phyloP scores from a whole-genome alignment of 1,140 invertebrate species.

The Diachasmimorpha longicaudata region DNA sequence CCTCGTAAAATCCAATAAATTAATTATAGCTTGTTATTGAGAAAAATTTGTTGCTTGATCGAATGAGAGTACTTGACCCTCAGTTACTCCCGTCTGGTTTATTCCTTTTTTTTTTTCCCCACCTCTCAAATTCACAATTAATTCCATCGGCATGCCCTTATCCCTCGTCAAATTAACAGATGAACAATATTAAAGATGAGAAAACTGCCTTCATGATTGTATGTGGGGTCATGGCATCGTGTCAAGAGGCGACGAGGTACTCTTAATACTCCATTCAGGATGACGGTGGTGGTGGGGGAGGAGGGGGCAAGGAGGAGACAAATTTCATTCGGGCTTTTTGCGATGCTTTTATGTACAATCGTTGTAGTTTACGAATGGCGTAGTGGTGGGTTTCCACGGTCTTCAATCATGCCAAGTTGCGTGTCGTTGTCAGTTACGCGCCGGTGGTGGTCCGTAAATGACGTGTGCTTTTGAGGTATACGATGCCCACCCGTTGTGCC shows the following conservation, averaged over 20 bases:
- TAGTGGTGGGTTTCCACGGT: slow-evolving; percentile 15
- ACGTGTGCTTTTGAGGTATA: slow-evolving; percentile 4
- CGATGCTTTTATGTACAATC: background rate
- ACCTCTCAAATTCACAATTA: background rate
- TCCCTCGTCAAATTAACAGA: background rate
- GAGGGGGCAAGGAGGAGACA: background rate
- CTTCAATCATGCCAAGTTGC: slow-evolving; percentile 24
- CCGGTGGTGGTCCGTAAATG: slow-evolving; percentile 28
- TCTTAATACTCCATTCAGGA: background rate
- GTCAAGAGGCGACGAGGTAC: background rate
- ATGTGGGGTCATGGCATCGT: background rate
- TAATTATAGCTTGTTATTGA: slow-evolving; percentile 52
- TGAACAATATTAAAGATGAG: background rate
- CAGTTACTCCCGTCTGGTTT: background rate
- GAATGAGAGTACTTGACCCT: slow-evolving; percentile 50
- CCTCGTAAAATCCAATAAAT: slow-evolving; percentile 44
- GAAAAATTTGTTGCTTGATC: slow-evolving; percentile 53
- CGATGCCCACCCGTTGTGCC: background rate
- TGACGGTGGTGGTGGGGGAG: background rate
- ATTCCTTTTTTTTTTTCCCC: background rate
- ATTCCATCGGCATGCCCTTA: background rate
- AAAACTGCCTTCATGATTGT: background rate
- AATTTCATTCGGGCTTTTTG: background rate
- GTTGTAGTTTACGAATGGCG: slow-evolving; percentile 2
- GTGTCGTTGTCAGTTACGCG: slow-evolving; percentile 29